Percentiles rank a stretch among this genome's conserved stretches.
phyloP scores from a whole-genome alignment of 1,140 invertebrate genomes.

The Wasmannia auropunctata region DNA sequence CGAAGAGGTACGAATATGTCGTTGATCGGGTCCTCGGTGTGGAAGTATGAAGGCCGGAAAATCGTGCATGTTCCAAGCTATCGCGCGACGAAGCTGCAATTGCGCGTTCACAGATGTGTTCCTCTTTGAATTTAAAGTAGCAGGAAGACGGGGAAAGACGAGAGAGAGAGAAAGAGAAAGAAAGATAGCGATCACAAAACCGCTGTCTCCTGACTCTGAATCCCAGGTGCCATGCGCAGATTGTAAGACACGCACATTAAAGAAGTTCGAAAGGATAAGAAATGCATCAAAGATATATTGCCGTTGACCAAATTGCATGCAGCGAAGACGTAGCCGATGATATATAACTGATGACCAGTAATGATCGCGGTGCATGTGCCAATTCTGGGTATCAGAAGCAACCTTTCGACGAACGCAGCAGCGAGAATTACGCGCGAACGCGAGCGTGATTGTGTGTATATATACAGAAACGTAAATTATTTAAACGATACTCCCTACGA shows the following conservation, averaged over 20 bases:
- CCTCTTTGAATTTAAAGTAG: not conserved
- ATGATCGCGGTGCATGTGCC: conserved; percentile 11
- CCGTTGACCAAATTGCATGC: not conserved
- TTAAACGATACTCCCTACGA: conserved; percentile 71
- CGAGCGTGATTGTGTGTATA: conserved; percentile 54
- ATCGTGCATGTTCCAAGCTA: not conserved
- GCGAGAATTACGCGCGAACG: conserved; percentile 40
- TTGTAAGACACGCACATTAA: not conserved
- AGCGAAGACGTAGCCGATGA: not conserved
- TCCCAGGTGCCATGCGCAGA: conserved; percentile 63
- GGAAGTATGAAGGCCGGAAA: conserved; percentile 83
- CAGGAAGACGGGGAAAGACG: not conserved
- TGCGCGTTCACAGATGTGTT: conserved; percentile 5
- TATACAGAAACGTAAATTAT: conserved; percentile 78
- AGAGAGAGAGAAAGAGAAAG: not conserved
- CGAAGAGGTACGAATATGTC: conserved; percentile 89
- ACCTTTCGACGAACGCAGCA: not conserved
- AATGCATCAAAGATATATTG: not conserved
- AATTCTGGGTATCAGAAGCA: conserved; percentile 9
- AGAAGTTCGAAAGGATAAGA: not conserved
- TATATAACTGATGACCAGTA: not conserved
- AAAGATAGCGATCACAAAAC: not conserved
- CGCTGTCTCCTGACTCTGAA: conserved; percentile 42
- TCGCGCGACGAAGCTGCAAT: not conserved
- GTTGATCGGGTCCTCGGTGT: conserved; percentile 89